A percentile compares a stretch with the other conserved stretches of the same genome.
phyloP scores from a whole-genome alignment of 2,113 vertebrate genomes.

The Varanus salvator region DNA sequence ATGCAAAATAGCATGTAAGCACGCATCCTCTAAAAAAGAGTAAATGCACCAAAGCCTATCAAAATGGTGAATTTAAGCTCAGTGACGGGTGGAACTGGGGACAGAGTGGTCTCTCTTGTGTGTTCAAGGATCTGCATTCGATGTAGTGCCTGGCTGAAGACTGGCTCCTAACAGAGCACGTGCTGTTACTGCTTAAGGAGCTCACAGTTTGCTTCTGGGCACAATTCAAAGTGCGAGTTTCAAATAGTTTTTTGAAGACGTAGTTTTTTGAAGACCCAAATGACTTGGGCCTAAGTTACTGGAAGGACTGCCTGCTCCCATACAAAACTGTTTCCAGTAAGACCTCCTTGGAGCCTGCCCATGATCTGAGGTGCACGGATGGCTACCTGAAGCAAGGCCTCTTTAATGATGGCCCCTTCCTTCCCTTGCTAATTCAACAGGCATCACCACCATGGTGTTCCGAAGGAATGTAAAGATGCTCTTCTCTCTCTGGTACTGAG shows the following conservation, averaged over 20 bases:
- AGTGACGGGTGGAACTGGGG: constrained; percentile 53
- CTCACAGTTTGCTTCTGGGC: no score
- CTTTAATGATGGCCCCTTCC: background rate
- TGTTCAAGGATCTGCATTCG: constrained; percentile 38
- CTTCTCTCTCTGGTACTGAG: background rate
- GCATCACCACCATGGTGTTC: background rate
- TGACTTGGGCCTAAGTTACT: background rate
- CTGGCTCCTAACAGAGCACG: constrained; percentile 14
- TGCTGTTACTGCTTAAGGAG: background rate
- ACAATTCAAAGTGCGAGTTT: background rate
- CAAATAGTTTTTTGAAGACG: no score
- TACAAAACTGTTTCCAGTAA: background rate
- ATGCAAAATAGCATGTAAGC: constrained; percentile 56
- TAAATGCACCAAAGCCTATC: constrained; percentile 40
- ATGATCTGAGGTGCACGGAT: background rate
- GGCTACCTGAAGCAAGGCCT: background rate
- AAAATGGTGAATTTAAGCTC: constrained; percentile 46
- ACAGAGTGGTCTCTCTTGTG: constrained; percentile 48
- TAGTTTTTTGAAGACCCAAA: background rate
- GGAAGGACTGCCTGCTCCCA: no score
- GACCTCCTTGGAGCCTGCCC: background rate
- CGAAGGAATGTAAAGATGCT: background rate
- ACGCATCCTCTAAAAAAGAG: constrained; percentile 49
- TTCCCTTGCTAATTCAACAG: background rate
- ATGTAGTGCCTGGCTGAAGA: constrained; percentile 46